Evolutionary conservation across 1,140 invertebrate genomes (phyloP).

Genomic region (Pseudobourletiella spinata): DNA sequence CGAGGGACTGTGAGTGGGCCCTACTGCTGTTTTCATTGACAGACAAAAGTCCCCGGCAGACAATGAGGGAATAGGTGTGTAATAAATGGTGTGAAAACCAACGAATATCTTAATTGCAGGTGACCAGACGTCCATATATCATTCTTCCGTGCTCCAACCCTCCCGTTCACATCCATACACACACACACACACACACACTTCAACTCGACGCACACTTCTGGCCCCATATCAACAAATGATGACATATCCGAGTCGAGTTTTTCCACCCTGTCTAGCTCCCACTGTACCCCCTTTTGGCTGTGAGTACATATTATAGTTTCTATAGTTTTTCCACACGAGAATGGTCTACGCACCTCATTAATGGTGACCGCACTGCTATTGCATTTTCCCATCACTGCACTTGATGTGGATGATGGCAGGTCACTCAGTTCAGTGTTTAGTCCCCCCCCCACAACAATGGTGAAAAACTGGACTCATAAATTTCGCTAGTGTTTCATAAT

Average conservation of each 20-base stretch:
- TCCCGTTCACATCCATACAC: background rate
- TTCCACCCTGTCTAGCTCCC: background rate
- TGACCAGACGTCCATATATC: conserved; percentile 10
- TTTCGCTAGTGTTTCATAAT: no score
- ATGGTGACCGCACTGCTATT: no score
- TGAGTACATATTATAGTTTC: no score
- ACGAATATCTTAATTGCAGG: conserved; percentile 25
- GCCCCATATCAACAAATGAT: background rate
- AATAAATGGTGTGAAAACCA: conserved; percentile 28
- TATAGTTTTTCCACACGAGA: no score
- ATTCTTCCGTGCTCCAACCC: no score
- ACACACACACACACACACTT: background rate
- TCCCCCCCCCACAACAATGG: no score
- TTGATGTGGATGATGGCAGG: no score
- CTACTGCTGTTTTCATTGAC: conserved; percentile 20
- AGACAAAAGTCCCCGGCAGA: conserved; percentile 11
- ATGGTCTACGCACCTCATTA: no score
- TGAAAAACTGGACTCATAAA: no score
- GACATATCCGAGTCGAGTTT: background rate
- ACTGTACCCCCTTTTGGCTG: background rate
- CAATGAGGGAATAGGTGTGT: conserved; percentile 18
- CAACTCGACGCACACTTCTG: background rate
- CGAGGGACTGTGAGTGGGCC: conserved; percentile 10
- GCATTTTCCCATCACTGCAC: no score
- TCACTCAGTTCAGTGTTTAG: no score